phyloP scores from a whole-genome alignment of 2,888 invertebrate species.

The Drosophila ezoana region DNA sequence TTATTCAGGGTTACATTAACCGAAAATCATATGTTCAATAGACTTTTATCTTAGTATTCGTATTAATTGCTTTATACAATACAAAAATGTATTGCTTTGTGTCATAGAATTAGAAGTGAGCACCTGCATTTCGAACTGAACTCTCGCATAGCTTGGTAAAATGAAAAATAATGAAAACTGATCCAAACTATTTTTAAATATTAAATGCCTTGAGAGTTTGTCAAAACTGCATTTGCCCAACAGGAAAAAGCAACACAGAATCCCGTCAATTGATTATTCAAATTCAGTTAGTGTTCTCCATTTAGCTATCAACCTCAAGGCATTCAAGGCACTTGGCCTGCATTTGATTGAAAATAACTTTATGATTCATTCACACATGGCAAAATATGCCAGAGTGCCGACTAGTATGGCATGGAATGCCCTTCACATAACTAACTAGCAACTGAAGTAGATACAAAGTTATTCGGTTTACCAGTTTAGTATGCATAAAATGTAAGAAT shows the following conservation, averaged over 20 bases:
- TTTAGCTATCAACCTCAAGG: constrained; percentile 11
- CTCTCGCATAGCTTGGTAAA: too few species aligned
- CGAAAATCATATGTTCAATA: too few species aligned
- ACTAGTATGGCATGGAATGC: constrained; percentile 3
- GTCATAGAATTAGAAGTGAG: too few species aligned
- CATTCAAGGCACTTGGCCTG: constrained; percentile 11
- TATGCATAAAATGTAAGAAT: constrained; percentile 48
- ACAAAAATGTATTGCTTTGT: too few species aligned
- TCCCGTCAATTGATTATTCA: constrained; percentile 40
- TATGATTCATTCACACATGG: constrained; percentile 35
- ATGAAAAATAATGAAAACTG: constrained; percentile 6
- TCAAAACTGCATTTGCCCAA: not conserved
- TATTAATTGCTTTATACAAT: too few species aligned
- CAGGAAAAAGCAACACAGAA: constrained; percentile 1
- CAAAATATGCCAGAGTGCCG: not conserved
- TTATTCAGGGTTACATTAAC: too few species aligned
- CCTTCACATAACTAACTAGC: constrained; percentile 7
- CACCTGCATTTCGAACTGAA: too few species aligned
- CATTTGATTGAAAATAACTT: constrained; percentile 45
- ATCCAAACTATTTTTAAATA: not conserved
- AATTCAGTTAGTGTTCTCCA: constrained; percentile 30
- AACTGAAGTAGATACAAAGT: constrained; percentile 25
- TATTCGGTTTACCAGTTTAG: constrained; percentile 28
- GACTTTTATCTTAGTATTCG: too few species aligned
- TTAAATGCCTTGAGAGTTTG: constrained; percentile 3